phyloP scores from a whole-genome alignment of 2,797 vertebrate genomes.

The Apodemus agrarius region DNA sequence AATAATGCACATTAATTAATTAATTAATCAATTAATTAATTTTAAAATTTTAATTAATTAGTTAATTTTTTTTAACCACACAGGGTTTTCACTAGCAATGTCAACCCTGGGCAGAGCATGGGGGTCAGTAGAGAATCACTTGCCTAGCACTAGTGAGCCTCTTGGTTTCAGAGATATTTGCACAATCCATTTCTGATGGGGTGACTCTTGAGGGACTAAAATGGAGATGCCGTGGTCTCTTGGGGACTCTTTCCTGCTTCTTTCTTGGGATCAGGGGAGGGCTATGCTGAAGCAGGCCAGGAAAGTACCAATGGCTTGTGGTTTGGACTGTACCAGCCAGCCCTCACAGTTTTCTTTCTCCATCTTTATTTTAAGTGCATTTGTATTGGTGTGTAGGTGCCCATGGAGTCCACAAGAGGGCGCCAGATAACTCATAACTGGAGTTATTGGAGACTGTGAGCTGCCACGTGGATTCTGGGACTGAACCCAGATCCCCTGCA shows the following conservation, averaged over 20 bases:
- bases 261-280: fast-evolving
- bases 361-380: not conserved
- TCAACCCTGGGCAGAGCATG: no score
- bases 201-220: not conserved
- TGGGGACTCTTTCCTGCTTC: not conserved
- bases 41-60: no score
- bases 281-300: not conserved
- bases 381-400: not conserved
- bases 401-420: not conserved
- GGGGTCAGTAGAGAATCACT: not conserved
- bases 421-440: not conserved
- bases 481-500: not conserved
- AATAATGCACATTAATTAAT: fast-evolving
- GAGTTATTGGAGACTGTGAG: not conserved
- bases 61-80: not conserved
- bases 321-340: not conserved
- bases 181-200: not conserved
- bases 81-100: not conserved
- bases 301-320: fast-evolving
- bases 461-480: not conserved
- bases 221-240: fast-evolving
- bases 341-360: not conserved
- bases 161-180: not conserved
- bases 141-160: not conserved
- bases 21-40: not conserved